phyloP scores from a whole-genome alignment of 2,113 vertebrate genomes.

The Clarias magur region DNA sequence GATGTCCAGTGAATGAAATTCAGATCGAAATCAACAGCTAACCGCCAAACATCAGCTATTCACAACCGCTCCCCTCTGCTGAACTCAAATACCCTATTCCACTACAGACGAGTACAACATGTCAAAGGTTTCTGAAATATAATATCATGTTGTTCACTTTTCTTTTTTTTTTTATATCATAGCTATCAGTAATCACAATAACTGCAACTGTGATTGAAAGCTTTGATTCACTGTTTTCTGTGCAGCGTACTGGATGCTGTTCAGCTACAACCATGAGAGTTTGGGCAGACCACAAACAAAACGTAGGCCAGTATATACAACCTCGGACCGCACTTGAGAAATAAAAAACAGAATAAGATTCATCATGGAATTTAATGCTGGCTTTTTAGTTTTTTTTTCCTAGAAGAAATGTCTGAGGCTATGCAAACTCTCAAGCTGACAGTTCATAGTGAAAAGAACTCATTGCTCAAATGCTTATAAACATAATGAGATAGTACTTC shows the following conservation, averaged over 20 bases:
- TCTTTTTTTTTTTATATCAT: neutral
- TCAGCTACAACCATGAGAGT: constrained; percentile 45
- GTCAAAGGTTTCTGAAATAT: constrained; percentile 11
- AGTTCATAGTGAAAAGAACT: constrained; percentile 57
- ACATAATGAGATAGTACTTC: constrained; percentile 47
- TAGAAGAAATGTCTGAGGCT: constrained; percentile 42
- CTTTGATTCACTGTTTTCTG: constrained; percentile 38
- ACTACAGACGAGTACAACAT: neutral
- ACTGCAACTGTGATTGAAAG: constrained; percentile 6
- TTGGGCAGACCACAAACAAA: constrained; percentile 56
- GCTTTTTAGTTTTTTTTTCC: constrained; percentile 28
- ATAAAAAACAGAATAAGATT: constrained; percentile 32
- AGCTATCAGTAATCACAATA: constrained; percentile 20
- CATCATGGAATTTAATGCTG: constrained; percentile 42
- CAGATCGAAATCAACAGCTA: neutral
- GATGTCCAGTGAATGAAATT: neutral
- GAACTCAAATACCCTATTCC: neutral
- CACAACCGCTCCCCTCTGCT: neutral
- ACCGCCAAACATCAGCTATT: neutral
- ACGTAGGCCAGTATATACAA: constrained; percentile 51
- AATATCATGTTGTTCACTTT: constrained; percentile 11
- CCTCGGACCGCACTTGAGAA: constrained; percentile 36
- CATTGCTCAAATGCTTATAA: constrained; percentile 52
- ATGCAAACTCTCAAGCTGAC: constrained; percentile 58
- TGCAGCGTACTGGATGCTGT: constrained; percentile 39